Percentiles rank a stretch among this genome's conserved stretches.
Evolutionary conservation across 2,113 vertebrate species (phyloP).

Genomic region (Smithornis capensis): DNA sequence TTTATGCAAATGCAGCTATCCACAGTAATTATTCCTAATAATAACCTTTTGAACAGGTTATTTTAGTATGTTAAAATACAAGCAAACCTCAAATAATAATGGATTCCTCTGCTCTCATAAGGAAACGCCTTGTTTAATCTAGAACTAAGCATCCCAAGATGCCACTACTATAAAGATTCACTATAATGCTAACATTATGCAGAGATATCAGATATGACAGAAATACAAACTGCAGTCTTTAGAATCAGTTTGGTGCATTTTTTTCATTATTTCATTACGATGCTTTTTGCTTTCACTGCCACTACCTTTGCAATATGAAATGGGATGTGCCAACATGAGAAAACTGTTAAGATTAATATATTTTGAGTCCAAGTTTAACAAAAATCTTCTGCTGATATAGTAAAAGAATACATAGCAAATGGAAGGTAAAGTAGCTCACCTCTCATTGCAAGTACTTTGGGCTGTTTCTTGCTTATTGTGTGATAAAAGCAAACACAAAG

Average conservation of each 20-base stretch:
- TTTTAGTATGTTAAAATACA: neutral
- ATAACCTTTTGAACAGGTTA: neutral
- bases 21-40: neutral
- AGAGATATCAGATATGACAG: neutral
- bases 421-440: neutral
- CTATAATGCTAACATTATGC: neutral
- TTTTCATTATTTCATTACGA: neutral
- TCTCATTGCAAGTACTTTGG: neutral
- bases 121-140: neutral
- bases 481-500: neutral
- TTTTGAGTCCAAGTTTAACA: neutral
- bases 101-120: neutral
- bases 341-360: neutral
- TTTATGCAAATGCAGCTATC: neutral
- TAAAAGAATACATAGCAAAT: neutral
- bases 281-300: neutral
- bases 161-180: neutral
- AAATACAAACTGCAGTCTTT: neutral
- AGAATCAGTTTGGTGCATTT: neutral
- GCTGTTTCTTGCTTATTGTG: neutral
- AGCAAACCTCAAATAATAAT: neutral
- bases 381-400: neutral
- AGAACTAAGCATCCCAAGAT: neutral
- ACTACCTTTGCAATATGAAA: neutral
- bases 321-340: neutral